Conservation (phyloP, 2,797 vertebrate species). For the Siniperca obscura region DNA sequence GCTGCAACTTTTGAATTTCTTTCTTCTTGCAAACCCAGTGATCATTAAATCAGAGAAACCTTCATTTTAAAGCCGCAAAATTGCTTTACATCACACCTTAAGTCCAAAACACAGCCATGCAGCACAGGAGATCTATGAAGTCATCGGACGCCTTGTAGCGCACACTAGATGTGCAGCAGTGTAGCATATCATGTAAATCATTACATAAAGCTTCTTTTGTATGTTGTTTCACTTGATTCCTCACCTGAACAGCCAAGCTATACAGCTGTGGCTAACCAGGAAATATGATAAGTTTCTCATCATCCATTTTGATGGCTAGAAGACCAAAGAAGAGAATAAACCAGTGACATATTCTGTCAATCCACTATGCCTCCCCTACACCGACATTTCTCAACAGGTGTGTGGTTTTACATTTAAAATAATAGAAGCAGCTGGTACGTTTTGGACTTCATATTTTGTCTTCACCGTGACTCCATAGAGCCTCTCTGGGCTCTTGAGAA, state of each 20-base stretch:
- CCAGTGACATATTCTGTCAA: conserved; percentile 7
- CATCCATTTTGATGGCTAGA: background rate
- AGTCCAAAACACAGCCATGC: background rate
- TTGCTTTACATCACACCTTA: no score
- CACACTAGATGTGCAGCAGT: background rate
- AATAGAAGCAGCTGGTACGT: background rate
- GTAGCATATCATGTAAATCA: background rate
- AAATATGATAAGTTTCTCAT: background rate
- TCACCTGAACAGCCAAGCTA: background rate
- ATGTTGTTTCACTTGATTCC: background rate
- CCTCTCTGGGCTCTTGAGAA: conserved; percentile 27
- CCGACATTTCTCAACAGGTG: background rate
- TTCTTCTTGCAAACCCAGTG: no score
- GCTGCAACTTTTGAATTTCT: no score
- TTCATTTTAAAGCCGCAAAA: no score
- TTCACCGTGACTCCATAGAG: conserved; percentile 31
- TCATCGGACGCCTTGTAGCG: background rate
- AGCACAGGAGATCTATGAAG: background rate
- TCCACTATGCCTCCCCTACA: background rate
- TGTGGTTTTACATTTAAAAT: background rate
- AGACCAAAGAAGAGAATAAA: background rate
- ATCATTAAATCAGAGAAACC: no score
- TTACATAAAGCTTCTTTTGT: background rate
- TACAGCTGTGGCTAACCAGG: background rate
- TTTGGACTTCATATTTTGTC: conserved; percentile 16